Percentiles rank a stretch among this genome's conserved stretches.
Evolutionary conservation across 2,113 vertebrate genomes (phyloP).

Genomic region (Equus przewalskii): DNA sequence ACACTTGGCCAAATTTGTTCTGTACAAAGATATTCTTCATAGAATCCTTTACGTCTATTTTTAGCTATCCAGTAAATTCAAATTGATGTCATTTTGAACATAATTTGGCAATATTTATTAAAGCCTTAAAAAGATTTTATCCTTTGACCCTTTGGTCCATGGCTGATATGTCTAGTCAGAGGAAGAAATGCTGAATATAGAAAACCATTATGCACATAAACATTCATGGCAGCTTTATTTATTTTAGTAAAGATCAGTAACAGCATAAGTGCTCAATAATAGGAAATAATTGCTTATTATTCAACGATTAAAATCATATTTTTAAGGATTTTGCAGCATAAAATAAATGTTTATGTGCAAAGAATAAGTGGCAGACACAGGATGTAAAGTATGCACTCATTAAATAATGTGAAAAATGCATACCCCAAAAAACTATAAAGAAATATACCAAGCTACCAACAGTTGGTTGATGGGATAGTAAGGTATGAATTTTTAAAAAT

Average conservation of each 20-base stretch:
- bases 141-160: background rate
- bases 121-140: background rate
- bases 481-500: background rate
- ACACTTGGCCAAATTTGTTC: background rate
- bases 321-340: background rate
- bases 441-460: background rate
- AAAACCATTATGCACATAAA: slow-evolving; percentile 1
- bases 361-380: background rate
- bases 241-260: slow-evolving; percentile 43
- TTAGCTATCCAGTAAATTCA: slow-evolving; percentile 3
- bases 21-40: background rate
- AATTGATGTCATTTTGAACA: background rate
- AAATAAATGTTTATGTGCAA: background rate
- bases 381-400: background rate
- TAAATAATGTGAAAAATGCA: background rate
- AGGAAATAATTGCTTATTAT: background rate
- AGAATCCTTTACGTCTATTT: background rate
- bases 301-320: background rate
- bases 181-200: slow-evolving; percentile 31
- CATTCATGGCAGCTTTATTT: background rate
- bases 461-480: background rate
- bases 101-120: slow-evolving; percentile 38
- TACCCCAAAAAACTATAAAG: background rate
- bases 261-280: background rate
- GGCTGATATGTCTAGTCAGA: background rate